Conservation (phyloP, 2,888 invertebrate genomes). For the Fragum fragum region DNA sequence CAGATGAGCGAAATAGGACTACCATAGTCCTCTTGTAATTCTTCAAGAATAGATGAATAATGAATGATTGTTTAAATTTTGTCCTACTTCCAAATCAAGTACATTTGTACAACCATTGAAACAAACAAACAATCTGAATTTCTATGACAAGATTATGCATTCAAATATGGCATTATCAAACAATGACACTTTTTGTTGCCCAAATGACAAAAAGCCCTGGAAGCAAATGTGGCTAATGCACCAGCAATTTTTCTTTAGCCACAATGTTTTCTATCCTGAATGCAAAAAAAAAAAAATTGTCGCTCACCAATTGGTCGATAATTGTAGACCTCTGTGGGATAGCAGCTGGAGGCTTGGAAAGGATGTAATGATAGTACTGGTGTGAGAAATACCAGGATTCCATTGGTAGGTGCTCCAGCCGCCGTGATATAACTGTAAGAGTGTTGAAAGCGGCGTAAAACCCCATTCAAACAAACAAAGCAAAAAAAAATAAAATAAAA, state of each 20-base stretch:
- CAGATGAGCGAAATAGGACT: no score
- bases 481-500: no score
- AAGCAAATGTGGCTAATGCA: neutral
- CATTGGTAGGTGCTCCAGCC: neutral
- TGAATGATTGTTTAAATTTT: no score
- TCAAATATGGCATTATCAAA: no score
- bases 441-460: neutral
- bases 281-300: neutral
- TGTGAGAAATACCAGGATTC: neutral
- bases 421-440: neutral
- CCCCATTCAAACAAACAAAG: neutral
- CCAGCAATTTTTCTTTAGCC: neutral
- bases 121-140: no score
- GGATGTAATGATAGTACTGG: no score
- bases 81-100: no score
- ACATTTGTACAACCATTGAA: no score
- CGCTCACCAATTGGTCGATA: no score
- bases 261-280: constrained; percentile 17
- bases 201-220: neutral
- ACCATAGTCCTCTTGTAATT: no score
- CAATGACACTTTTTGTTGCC: neutral
- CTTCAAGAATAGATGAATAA: no score
- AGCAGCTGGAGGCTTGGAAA: neutral
- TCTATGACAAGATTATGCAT: no score
- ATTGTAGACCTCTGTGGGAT: neutral